phyloP scores from a whole-genome alignment of 1,140 invertebrate genomes.

The Sycobia sp. region DNA sequence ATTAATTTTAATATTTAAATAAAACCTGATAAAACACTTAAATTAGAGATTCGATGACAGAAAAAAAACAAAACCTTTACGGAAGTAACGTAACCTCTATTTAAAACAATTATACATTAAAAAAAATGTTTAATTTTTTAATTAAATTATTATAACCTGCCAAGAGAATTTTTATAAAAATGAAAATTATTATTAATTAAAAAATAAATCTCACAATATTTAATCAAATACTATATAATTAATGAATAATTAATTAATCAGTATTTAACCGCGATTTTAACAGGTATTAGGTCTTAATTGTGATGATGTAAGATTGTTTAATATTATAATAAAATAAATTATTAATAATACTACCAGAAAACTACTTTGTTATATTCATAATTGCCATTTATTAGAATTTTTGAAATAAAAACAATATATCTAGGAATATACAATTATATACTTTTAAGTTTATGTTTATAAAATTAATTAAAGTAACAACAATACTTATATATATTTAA shows the following conservation, averaged over 20 bases:
- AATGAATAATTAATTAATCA: neutral
- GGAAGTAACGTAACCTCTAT: constrained; percentile 21
- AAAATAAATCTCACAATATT: neutral
- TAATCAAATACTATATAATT: neutral
- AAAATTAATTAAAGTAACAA: constrained; percentile 28
- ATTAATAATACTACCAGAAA: neutral
- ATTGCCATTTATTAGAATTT: constrained; percentile 32
- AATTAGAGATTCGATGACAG: no score
- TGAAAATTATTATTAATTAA: no score
- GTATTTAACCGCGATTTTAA: neutral
- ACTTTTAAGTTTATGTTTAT: constrained; percentile 23
- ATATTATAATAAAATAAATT: neutral
- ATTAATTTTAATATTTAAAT: constrained; percentile 2
- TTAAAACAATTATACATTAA: no score
- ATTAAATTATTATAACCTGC: no score
- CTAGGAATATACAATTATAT: constrained; percentile 25
- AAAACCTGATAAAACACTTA: neutral
- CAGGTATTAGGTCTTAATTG: neutral
- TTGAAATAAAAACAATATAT: constrained; percentile 26
- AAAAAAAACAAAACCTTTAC: constrained; percentile 17
- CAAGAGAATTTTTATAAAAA: no score
- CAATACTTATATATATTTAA: constrained; percentile 26
- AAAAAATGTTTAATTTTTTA: no score
- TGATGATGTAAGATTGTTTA: no score
- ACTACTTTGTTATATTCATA: neutral